Evolutionary conservation across 1,140 invertebrate species (phyloP).

Genomic region (Diplogasteroides magnus): DNA sequence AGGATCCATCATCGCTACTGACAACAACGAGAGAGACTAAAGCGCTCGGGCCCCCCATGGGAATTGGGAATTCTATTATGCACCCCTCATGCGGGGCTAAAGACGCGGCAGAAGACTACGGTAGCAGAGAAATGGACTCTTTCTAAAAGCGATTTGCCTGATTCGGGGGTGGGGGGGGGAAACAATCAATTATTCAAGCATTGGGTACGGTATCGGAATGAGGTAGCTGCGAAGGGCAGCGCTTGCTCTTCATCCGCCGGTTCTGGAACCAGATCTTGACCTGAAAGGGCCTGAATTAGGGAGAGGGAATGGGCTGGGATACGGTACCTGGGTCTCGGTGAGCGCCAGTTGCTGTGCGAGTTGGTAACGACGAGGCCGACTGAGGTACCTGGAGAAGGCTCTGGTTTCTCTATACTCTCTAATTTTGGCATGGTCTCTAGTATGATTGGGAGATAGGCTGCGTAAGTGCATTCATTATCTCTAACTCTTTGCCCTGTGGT

Average conservation of each 20-base stretch:
- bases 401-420: no score
- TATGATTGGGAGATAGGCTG: no score
- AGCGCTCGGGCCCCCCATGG: no score
- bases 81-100: neutral
- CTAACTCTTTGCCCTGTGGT: no score
- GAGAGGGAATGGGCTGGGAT: neutral
- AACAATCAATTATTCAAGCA: no score
- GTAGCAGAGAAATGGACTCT: constrained; percentile 1
- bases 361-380: constrained; percentile 93
- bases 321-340: constrained; percentile 79
- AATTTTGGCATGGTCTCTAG: no score
- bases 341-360: constrained; percentile 94
- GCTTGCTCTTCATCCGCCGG: constrained; percentile 95
- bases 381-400: constrained; percentile 72
- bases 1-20: no score
- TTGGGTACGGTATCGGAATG: neutral
- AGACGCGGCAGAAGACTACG: constrained; percentile 4
- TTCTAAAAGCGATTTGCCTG: neutral
- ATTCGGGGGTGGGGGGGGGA: neutral
- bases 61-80: no score
- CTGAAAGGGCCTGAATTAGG: constrained; percentile 26
- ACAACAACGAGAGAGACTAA: no score
- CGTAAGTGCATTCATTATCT: no score
- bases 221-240: constrained; percentile 10
- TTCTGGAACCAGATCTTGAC: constrained; percentile 69